Evolutionary conservation across 2,888 invertebrate genomes (phyloP).

Genomic region (Hirudinaria manillensis): DNA sequence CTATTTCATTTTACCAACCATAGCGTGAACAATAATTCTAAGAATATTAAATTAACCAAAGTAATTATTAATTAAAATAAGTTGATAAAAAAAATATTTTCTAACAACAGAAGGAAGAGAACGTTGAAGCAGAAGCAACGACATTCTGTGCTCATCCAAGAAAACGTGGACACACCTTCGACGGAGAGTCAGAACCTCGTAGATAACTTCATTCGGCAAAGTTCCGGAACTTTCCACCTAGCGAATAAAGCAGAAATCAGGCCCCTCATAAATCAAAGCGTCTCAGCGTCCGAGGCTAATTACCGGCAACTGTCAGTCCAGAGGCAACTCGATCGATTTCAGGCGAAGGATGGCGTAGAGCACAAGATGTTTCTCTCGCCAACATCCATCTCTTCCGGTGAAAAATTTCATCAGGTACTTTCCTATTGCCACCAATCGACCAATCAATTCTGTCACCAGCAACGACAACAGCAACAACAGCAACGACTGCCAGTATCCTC

Average conservation of each 20-base stretch:
- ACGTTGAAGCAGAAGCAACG: conserved; percentile 2
- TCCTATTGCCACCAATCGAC: neutral
- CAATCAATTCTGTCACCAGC: neutral
- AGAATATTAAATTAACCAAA: too few species aligned
- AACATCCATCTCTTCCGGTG: neutral
- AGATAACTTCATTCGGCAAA: neutral
- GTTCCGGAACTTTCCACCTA: neutral
- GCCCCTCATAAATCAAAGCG: conserved; percentile 9
- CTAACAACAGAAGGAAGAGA: neutral
- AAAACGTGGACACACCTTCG: neutral
- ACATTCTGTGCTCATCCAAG: neutral
- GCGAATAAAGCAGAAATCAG: conserved; percentile 16
- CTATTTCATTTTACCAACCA: too few species aligned
- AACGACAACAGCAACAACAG: neutral
- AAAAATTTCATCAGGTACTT: neutral
- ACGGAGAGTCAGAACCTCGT: neutral
- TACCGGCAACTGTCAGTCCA: neutral
- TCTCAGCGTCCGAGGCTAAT: neutral
- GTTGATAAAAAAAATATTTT: neutral
- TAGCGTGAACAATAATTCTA: too few species aligned
- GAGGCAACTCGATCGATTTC: too few species aligned
- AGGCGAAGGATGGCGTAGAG: neutral
- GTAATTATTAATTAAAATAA: too few species aligned
- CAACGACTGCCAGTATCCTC: too few species aligned
- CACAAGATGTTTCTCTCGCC: neutral